Percentiles rank a stretch among this genome's conserved stretches.
Evolutionary conservation across 2,113 vertebrate genomes (phyloP).

Genomic region (Pelusios castaneus): DNA sequence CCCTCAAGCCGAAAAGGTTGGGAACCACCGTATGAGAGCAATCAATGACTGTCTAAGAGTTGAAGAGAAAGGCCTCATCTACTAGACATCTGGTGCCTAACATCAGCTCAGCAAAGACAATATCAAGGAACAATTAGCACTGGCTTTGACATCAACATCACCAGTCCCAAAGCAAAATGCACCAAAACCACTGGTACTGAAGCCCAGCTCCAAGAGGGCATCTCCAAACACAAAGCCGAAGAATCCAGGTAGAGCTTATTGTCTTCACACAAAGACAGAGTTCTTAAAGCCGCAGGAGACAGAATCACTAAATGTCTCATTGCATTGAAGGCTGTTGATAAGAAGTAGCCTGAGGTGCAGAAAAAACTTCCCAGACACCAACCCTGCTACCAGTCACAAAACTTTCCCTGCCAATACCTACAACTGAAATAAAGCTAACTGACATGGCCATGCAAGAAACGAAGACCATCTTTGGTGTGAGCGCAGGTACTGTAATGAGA

Average conservation of each 20-base stretch:
- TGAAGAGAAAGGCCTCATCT: no score
- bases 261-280: background rate
- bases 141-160: no score
- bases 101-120: no score
- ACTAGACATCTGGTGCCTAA: no score
- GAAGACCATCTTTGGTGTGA: background rate
- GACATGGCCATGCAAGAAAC: background rate
- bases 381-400: no score
- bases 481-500: no score
- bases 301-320: background rate
- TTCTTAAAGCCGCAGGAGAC: background rate
- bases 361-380: background rate
- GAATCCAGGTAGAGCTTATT: rapidly evolving
- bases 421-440: background rate
- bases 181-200: background rate
- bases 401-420: no score
- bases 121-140: no score
- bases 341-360: background rate
- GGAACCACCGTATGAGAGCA: no score
- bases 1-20: no score
- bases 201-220: background rate
- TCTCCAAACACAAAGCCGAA: background rate
- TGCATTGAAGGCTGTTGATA: background rate
- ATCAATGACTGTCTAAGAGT: no score
- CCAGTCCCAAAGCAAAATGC: no score